Evolutionary conservation across 2,797 vertebrate species (phyloP).

Genomic region (Acanthopagrus latus): DNA sequence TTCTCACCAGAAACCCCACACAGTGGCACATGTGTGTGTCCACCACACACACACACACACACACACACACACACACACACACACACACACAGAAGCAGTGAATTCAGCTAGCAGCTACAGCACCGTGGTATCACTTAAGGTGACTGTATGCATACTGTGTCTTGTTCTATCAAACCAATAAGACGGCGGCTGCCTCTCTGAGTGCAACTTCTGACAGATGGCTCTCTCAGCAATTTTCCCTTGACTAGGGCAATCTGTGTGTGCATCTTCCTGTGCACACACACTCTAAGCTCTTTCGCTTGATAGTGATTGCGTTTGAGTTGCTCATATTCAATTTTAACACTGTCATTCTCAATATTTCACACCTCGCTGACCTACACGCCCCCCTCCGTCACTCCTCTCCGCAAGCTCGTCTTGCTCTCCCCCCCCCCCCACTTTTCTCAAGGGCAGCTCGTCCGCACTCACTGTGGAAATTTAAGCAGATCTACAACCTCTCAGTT

Average conservation of each 20-base stretch:
- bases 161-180: slow-evolving; percentile 56
- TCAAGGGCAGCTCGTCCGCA: slow-evolving; percentile 31
- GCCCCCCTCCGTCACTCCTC: slow-evolving; percentile 2
- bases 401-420: slow-evolving; percentile 33
- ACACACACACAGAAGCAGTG: background rate
- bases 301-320: slow-evolving; percentile 64
- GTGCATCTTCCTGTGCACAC: slow-evolving; percentile 8
- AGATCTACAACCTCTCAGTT: slow-evolving; percentile 4
- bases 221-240: slow-evolving; percentile 68
- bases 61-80: too few relatives aligned
- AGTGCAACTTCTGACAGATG: slow-evolving; percentile 65
- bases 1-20: background rate
- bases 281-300: slow-evolving; percentile 46
- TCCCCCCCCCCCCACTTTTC: slow-evolving; percentile 1
- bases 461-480: slow-evolving; percentile 9
- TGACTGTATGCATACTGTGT: slow-evolving; percentile 55
- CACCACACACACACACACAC: background rate
- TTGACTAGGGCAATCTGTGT: slow-evolving; percentile 36
- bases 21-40: background rate
- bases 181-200: slow-evolving; percentile 28
- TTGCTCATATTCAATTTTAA: slow-evolving; percentile 70
- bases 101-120: slow-evolving; percentile 17
- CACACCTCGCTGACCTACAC: slow-evolving; percentile 28
- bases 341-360: slow-evolving; percentile 68
- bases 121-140: slow-evolving; percentile 53